phyloP scores from a whole-genome alignment of 2,888 invertebrate species.

The Glaucopsyche alexis region DNA sequence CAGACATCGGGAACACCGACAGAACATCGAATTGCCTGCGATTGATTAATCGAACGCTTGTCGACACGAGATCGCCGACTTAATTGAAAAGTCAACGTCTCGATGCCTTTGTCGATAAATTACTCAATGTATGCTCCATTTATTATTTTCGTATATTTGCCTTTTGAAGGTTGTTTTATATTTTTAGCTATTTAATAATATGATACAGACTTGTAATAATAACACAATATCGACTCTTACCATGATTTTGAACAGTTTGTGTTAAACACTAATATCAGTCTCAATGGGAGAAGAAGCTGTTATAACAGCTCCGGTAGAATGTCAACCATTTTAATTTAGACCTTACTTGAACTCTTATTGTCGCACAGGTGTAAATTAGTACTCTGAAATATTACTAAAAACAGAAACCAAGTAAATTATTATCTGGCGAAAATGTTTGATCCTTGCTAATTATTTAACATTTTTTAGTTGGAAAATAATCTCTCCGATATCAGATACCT shows the following conservation, averaged over 20 bases:
- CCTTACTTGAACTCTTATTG: conserved; percentile 2
- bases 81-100: conserved; percentile 79
- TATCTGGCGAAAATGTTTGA: not conserved
- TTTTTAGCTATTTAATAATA: not conserved
- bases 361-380: conserved; percentile 6
- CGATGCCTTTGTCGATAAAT: conserved; percentile 57
- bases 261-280: too few relatives aligned
- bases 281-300: too few relatives aligned
- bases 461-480: not conserved
- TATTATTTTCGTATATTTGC: conserved; percentile 49
- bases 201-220: not conserved
- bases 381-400: not conserved
- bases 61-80: conserved; percentile 50
- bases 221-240: too few relatives aligned
- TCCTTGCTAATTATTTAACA: not conserved
- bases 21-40: conserved; percentile 39
- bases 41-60: conserved; percentile 66
- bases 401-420: not conserved
- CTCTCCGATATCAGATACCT: not conserved
- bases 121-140: conserved; percentile 58
- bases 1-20: conserved; percentile 7
- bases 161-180: conserved; percentile 34
- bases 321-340: not conserved
- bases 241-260: too few relatives aligned
- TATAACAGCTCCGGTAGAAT: not conserved